Evolutionary conservation across 1,140 invertebrate genomes (phyloP), one percentile per base, ranked within the genome.

Genomic region (Asbolus verrucosus): DNA sequence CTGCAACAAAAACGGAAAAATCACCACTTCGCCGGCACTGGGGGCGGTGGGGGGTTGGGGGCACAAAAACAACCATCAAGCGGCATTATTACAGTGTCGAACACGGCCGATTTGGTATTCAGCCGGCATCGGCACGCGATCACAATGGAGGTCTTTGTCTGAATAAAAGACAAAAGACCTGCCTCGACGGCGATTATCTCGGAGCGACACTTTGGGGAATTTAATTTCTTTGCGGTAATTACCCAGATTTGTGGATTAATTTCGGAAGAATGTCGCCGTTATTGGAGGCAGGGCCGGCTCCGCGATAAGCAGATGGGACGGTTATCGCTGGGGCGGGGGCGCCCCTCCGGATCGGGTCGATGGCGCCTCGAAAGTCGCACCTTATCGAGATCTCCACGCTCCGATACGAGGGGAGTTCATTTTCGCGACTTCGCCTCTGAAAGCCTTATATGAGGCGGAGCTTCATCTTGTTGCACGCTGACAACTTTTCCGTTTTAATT

Each of bases 1-100:
- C 92, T 94, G 77, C 3, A 86, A 86, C 72, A 77, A 74, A 71
- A 72, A 73, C n/a, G n/a, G n/a, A n/a, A n/a, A n/a, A n/a, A n/a
- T n/a, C n/a, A n/a, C n/a, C n/a, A 27, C 24, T 27, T 27, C 8
- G 8, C 24, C 24, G 24, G 24, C 24, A 27, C 8, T 27, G 15
- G n/a, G n/a, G n/a, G n/a, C n/a, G n/a, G n/a, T n/a, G n/a, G n/a
- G n/a, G n/a, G n/a, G n/a, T n/a, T n/a, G n/a, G n/a, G n/a, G n/a
- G 9, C 43, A 21, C 43, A 50, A 50, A 50, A 50, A 50, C 43
- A 6, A 18, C 16, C 16, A 41, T 27, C 33, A 6, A n/a, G 16
- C 13, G 16, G 16, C 15, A 41, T 50, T 50, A 50, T 50, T 50
- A 50, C 43, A 21, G 16, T 50, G 43, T 50, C 43, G 43, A 50